Evolutionary conservation across 2,888 invertebrate genomes (phyloP), one percentile per base, ranked within the genome.

Genomic region (Campoplex capitator): DNA sequence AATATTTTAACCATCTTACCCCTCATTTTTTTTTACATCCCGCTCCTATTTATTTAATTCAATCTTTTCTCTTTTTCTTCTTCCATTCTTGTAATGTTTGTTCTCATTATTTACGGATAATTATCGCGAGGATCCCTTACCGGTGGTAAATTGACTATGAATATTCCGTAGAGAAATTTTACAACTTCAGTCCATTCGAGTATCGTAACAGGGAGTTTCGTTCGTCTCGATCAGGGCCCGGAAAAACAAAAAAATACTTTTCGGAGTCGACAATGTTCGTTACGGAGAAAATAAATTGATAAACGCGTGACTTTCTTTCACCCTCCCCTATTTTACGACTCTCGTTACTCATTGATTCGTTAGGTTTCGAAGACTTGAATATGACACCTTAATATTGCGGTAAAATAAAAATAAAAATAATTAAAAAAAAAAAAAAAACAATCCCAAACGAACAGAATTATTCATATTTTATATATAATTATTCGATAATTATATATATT

Each of bases 91-190:
- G 67, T 42, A 71, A 16, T 79, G 4, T 23, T 48, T 45, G 28
- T 78, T 78, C 56, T 38, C 62, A 35, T 89, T 83, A 84, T 88
- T 91, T 91, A 91, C 89, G 88, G 90, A 90, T 92, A 91, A 91
- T 90, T 88, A 89, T 91, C 90, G 90, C 91, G 89, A 90, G 89
- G 87, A 91, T 89, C 89, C 91, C 91, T 92, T 91, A 92, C 89
- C 92, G 91, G 91, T 93, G 91, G 92, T 93, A 93, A 94, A 94
- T 94, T 94, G 94, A 94, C 94, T 94, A 94, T 94, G 91, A 91
- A 93, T 92, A 93, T 93, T 91, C 92, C 91, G 91, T 91, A 92
- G 91, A 92, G 93, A 93, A 94, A 93, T 92, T 92, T 93, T 92
- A 93, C 92, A 93, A 92, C 92, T 84, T 93, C 93, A 93, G 93